Evolutionary conservation across 92 coral and sea anemone genomes (phyloP).

Genomic region (Parazoanthus swiftii): DNA sequence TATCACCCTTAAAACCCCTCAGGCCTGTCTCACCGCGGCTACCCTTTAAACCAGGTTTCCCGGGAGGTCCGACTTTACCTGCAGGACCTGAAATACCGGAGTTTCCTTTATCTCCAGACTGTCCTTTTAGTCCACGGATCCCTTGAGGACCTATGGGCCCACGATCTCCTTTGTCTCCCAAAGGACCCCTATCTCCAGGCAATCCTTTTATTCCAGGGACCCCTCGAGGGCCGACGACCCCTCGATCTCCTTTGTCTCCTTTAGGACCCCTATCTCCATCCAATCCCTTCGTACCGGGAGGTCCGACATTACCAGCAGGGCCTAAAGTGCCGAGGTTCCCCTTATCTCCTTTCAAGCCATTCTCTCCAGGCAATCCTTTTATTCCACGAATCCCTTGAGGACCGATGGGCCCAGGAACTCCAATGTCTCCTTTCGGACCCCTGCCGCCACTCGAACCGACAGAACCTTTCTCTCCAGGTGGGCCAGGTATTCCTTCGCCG

Average conservation of each 20-base stretch:
- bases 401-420: neutral
- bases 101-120: no score
- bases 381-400: neutral
- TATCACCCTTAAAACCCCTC: no score
- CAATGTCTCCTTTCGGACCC: neutral
- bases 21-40: no score
- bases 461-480: slow-evolving; percentile 5
- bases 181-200: neutral
- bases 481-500: neutral
- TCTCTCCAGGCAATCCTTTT: neutral
- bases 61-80: no score
- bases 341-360: neutral
- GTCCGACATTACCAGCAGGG: neutral
- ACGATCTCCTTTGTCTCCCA: neutral
- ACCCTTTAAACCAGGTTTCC: no score
- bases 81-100: neutral
- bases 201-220: neutral
- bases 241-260: neutral
- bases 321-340: neutral
- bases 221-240: neutral
- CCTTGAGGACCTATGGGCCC: neutral
- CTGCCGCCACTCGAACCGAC: neutral
- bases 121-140: no score
- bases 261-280: neutral
- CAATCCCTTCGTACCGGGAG: neutral